Evolutionary conservation across 1,140 invertebrate genomes (phyloP).

Genomic region (Latrodectus geometricus): DNA sequence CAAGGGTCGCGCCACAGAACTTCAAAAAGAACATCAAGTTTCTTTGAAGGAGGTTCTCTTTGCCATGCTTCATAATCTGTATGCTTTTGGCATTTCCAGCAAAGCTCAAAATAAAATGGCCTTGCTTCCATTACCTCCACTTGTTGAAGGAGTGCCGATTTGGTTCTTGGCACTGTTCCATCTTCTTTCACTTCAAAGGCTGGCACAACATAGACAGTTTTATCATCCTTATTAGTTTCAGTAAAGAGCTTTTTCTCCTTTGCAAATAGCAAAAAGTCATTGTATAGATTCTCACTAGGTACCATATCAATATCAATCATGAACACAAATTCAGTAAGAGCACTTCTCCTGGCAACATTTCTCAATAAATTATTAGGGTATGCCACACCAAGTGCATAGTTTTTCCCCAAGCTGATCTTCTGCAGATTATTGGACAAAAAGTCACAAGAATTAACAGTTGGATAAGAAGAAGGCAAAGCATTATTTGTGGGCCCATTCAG

Average conservation of each 20-base stretch:
- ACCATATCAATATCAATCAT: constrained; percentile 75
- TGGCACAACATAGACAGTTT: constrained; percentile 74
- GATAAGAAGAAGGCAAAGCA: constrained; percentile 45
- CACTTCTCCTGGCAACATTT: constrained; percentile 73
- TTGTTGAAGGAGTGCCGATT: constrained; percentile 70
- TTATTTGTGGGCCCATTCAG: constrained; percentile 62
- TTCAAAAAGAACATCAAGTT: constrained; percentile 68
- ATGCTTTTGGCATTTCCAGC: constrained; percentile 74
- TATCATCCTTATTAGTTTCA: constrained; percentile 66
- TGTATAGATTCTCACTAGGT: constrained; percentile 71
- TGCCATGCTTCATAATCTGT: constrained; percentile 75
- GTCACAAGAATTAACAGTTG: constrained; percentile 53
- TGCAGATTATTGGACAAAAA: constrained; percentile 50
- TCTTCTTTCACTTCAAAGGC: constrained; percentile 71
- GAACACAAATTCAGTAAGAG: constrained; percentile 71
- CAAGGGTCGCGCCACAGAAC: constrained; percentile 73
- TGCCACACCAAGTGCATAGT: constrained; percentile 68
- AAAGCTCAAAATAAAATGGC: constrained; percentile 75
- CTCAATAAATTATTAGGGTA: constrained; percentile 75
- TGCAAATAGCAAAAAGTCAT: constrained; percentile 69
- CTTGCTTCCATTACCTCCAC: constrained; percentile 68
- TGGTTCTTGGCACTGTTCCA: constrained; percentile 68
- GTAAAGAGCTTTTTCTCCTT: constrained; percentile 64
- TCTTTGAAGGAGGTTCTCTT: constrained; percentile 66
- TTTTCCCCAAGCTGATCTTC: constrained; percentile 63